Percentiles rank a stretch among this genome's conserved stretches.
Evolutionary conservation across 1,140 invertebrate species (phyloP).

Genomic region (Theocolax elegans): DNA sequence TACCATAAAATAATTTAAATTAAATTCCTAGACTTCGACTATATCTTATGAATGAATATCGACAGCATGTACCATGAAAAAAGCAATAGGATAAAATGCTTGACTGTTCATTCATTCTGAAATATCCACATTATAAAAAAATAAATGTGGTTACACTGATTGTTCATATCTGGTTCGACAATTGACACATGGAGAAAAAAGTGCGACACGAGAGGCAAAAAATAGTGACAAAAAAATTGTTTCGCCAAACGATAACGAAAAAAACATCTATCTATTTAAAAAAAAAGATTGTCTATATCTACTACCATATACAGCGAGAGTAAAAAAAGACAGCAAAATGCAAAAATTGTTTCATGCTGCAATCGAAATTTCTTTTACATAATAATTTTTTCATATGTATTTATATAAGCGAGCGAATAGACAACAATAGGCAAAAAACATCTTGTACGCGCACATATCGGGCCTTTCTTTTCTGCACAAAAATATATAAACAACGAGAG

Average conservation of each 20-base stretch:
- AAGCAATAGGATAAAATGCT: too few species aligned
- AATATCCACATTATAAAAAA: too few species aligned
- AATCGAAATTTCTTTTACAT: constrained; percentile 3
- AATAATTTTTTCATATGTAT: constrained; percentile 3
- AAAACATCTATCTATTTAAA: neutral
- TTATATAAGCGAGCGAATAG: constrained; percentile 33
- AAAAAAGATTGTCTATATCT: constrained; percentile 6
- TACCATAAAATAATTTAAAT: too few species aligned
- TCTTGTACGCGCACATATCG: neutral
- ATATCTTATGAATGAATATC: too few species aligned
- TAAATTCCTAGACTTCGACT: too few species aligned
- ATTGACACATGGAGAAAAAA: neutral
- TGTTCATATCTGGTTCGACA: too few species aligned
- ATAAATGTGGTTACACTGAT: too few species aligned
- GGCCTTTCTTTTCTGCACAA: constrained; percentile 8
- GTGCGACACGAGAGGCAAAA: neutral
- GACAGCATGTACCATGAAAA: too few species aligned
- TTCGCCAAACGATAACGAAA: neutral
- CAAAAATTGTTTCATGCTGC: constrained; percentile 25
- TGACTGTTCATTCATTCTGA: too few species aligned
- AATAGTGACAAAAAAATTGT: neutral
- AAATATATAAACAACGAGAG: neutral
- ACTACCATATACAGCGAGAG: too few species aligned
- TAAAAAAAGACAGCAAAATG: neutral
- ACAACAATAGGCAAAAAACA: constrained; percentile 18